Evolutionary conservation across 23 tunicate species (phyloP).

Genomic region (Ascidia mentula): DNA sequence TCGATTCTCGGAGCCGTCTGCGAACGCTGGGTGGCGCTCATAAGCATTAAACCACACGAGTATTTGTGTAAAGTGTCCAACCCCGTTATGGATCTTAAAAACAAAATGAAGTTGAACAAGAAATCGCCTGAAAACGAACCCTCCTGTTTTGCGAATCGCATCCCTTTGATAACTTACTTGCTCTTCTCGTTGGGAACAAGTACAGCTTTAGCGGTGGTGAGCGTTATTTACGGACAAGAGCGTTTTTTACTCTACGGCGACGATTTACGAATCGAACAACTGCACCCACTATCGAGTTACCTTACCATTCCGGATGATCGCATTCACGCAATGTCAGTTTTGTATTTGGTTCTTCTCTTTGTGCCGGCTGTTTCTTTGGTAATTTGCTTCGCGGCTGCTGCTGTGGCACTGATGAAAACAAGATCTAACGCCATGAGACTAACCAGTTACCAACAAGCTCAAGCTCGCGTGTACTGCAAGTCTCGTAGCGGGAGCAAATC

Average conservation of each 20-base stretch:
- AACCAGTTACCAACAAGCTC: constrained; percentile 30
- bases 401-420: neutral
- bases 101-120: neutral
- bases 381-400: neutral
- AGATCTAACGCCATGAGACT: constrained; percentile 15
- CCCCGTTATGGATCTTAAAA: neutral
- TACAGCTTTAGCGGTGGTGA: constrained; percentile 17
- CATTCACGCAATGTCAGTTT: constrained; percentile 4
- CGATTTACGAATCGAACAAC: neutral
- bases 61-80: neutral
- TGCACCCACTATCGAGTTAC: neutral
- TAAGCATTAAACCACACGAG: constrained; percentile 19
- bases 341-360: constrained; percentile 23
- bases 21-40: constrained; percentile 37
- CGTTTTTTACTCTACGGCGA: constrained; percentile 34
- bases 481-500: neutral
- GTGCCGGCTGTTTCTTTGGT: constrained; percentile 18
- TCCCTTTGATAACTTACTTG: neutral
- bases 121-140: neutral
- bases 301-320: constrained; percentile 11
- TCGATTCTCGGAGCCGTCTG: constrained; percentile 43
- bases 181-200: constrained; percentile 16
- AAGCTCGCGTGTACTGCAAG: neutral
- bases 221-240: constrained; percentile 26
- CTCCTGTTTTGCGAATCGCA: neutral